Evolutionary conservation across 2,113 vertebrate species (phyloP).

Genomic region (Erythrocercus mccallii): DNA sequence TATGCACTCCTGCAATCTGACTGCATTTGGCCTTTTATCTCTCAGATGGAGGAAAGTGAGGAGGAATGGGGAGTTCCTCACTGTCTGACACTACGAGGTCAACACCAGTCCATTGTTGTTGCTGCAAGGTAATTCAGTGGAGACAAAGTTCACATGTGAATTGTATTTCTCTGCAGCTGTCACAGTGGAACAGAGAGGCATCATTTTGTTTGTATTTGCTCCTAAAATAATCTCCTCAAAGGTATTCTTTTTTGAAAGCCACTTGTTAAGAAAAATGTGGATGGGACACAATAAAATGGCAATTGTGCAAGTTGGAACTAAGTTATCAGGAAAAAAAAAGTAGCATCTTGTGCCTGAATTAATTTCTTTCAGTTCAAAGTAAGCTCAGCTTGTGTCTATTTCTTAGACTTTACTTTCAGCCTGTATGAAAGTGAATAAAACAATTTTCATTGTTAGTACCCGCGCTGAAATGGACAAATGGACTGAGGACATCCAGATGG

Average conservation of each 20-base stretch:
- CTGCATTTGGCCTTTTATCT: neutral
- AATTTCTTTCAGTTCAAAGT: neutral
- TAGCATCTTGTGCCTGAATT: neutral
- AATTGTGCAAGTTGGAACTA: neutral
- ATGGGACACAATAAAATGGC: neutral
- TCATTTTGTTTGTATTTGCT: neutral
- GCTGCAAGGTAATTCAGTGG: constrained; percentile 84
- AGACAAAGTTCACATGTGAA: neutral
- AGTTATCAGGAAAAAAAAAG: neutral
- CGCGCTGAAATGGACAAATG: constrained; percentile 91
- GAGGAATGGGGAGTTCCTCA: constrained; percentile 96
- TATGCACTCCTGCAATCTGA: neutral
- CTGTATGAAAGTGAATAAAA: neutral
- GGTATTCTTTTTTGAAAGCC: neutral
- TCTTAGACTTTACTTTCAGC: neutral
- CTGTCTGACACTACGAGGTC: constrained; percentile 89
- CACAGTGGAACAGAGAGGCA: neutral
- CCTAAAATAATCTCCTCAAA: neutral
- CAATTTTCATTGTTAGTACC: constrained; percentile 70
- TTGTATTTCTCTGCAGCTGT: neutral
- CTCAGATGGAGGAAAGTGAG: constrained; percentile 91
- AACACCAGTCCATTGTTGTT: constrained; percentile 90
- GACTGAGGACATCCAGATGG: constrained; percentile 92
- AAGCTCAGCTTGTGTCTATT: neutral
- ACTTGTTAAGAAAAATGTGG: neutral